Evolutionary conservation across 35 echinoderm and acorn worm species (phyloP).

Genomic region (Ptychodera flava): DNA sequence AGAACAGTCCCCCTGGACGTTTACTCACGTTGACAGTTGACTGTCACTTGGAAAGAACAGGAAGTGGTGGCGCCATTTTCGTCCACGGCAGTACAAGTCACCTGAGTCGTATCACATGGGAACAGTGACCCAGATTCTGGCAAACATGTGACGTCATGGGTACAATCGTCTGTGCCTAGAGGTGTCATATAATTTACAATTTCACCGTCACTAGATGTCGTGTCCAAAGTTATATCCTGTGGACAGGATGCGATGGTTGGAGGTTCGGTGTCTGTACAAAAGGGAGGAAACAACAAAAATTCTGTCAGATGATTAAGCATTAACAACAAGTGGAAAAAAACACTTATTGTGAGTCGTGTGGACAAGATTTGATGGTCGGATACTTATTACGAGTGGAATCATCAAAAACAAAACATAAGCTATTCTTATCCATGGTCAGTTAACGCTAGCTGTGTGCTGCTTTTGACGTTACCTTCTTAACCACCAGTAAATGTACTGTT

Average conservation of each 20-base stretch:
- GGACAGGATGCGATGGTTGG: background rate
- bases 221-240: background rate
- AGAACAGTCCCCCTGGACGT: too few species aligned
- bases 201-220: background rate
- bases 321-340: too few species aligned
- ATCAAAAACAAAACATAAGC: too few species aligned
- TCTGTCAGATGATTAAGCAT: too few species aligned
- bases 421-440: too few species aligned
- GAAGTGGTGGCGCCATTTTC: conserved; percentile 3
- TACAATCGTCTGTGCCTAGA: background rate
- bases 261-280: background rate
- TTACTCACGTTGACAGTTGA: background rate
- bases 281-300: too few species aligned
- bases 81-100: conserved; percentile 48
- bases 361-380: too few species aligned
- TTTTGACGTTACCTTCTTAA: too few species aligned
- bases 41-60: conserved; percentile 28
- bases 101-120: conserved; percentile 27
- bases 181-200: background rate
- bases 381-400: too few species aligned
- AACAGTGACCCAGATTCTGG: conserved; percentile 30
- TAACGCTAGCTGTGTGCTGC: too few species aligned
- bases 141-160: background rate
- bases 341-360: too few species aligned
- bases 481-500: too few species aligned